Percentiles rank a stretch among this genome's conserved stretches.
phyloP scores from a whole-genome alignment of 2,797 vertebrate species.

The Poeciliopsis gracilis region DNA sequence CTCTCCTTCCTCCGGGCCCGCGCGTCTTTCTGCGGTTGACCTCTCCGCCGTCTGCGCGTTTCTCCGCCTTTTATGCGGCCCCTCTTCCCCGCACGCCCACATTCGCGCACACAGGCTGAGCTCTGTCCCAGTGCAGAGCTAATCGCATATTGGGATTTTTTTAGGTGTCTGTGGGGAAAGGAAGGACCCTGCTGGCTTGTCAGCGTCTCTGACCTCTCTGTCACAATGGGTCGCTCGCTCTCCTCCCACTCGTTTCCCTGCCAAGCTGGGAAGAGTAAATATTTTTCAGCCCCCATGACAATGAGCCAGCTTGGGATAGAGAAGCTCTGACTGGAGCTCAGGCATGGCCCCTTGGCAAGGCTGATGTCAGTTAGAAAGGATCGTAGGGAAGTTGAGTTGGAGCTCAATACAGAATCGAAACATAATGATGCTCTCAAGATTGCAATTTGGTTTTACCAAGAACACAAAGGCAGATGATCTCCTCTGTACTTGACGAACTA shows the following conservation, averaged over 20 bases:
- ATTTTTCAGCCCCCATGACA: slow-evolving; percentile 87
- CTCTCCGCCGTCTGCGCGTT: slow-evolving; percentile 28
- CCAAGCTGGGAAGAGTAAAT: slow-evolving; percentile 91
- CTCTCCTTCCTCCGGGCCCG: not conserved
- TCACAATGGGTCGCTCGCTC: slow-evolving; percentile 62
- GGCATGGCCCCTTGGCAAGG: slow-evolving; percentile 47
- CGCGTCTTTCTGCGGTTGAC: slow-evolving; percentile 35
- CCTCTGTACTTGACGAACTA: not conserved
- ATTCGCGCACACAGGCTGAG: slow-evolving; percentile 10
- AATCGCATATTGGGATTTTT: slow-evolving; percentile 62
- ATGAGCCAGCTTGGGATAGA: slow-evolving; percentile 77
- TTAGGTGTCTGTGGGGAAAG: slow-evolving; percentile 58
- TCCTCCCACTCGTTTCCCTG: slow-evolving; percentile 70
- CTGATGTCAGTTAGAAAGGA: slow-evolving; percentile 29
- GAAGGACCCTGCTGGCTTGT: slow-evolving; percentile 66
- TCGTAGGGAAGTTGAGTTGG: slow-evolving; percentile 31
- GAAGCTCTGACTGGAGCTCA: slow-evolving; percentile 76
- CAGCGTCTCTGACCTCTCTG: slow-evolving; percentile 65
- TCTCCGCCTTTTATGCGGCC: not conserved
- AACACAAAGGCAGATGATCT: not conserved
- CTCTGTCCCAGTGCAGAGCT: slow-evolving; percentile 20
- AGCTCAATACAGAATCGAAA: slow-evolving; percentile 11
- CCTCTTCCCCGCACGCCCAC: slow-evolving; percentile 23
- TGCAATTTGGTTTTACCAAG: not conserved
- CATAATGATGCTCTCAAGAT: not conserved